Base-by-base conservation (phyloP, 1,140 invertebrate species). In the Nasonia longicornis region DNA sequence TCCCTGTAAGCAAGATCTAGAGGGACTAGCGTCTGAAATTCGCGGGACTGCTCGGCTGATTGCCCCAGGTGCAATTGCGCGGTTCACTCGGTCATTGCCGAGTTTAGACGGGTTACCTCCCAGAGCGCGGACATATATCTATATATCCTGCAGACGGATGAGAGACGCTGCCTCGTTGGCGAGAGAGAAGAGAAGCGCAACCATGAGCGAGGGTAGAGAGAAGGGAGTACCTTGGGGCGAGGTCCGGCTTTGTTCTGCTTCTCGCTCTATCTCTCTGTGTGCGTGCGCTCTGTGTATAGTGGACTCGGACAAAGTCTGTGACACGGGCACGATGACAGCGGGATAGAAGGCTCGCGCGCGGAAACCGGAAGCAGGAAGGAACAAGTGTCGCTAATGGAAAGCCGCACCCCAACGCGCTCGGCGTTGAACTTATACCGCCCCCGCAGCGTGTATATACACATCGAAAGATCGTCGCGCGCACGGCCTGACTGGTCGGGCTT, bases 371-470 rank as follows among this genome's bases (percentile, higher is more conserved):
- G 71, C 69, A 64, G 69, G 48, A 72, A 79, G 69, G 31, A 42
- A 72, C 77, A 31, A 79, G 77, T 72, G 69, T 72, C 77, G 31
- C 69, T 79, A 79, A 79, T 79, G 69, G 77, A 72, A 72, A 29
- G 63, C 58, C 31, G 29, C 63, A 35, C 58, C 52, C 48, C n/a
- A n/a, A 52, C 16, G 71, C 29, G 38, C 38, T 8, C 38, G 10
- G 38, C 38, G 38, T 42, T 8, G 38, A 42, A 42, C 38, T 42
- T 42, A 42, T 42, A 42, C 38, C 38, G 38, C 8, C 38, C 7
- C 38, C 10, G 31, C 2, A 38, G 29, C 73, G 8, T 42, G 29
- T 67, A 31, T 67, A 26, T 20, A 67, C 11, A 52, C 11, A 52
- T 20, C 52, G 52, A 7, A 7, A 58, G 52, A 58, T 58, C 52